phyloP scores from a whole-genome alignment of 2,797 vertebrate genomes.

The Ficedula albicollis region DNA sequence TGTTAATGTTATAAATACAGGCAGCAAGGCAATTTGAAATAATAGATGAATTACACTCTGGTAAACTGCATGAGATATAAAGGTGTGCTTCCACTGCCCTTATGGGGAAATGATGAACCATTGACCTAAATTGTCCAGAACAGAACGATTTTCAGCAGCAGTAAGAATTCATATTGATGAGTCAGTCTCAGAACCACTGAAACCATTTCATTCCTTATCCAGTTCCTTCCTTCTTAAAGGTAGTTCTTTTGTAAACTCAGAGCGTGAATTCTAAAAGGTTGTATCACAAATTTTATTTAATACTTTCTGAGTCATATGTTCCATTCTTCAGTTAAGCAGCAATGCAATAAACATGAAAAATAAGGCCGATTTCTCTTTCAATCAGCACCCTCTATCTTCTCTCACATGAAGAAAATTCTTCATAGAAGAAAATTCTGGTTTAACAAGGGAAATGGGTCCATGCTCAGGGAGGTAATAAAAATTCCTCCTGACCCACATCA shows the following conservation, averaged over 20 bases:
- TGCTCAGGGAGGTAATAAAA: background rate
- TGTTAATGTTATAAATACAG: constrained; percentile 13
- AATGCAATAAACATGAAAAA: background rate
- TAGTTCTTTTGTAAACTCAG: background rate
- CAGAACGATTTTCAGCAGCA: background rate
- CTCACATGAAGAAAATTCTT: background rate
- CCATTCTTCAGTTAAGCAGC: background rate
- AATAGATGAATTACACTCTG: background rate
- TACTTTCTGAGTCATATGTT: background rate
- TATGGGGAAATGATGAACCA: background rate
- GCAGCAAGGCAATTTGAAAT: background rate
- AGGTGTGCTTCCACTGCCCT: background rate
- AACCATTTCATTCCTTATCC: background rate
- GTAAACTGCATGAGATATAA: background rate
- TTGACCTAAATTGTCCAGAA: constrained; percentile 2
- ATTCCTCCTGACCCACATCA: background rate
- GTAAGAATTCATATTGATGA: background rate
- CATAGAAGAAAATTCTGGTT: background rate
- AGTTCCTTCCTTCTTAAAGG: background rate
- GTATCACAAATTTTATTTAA: background rate
- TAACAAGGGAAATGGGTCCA: background rate
- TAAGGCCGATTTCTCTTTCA: background rate
- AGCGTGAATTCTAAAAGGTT: background rate
- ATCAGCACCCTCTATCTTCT: background rate
- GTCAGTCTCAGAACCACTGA: background rate